phyloP scores from a whole-genome alignment of 2,888 invertebrate species.

The Cephus nigrinus region DNA sequence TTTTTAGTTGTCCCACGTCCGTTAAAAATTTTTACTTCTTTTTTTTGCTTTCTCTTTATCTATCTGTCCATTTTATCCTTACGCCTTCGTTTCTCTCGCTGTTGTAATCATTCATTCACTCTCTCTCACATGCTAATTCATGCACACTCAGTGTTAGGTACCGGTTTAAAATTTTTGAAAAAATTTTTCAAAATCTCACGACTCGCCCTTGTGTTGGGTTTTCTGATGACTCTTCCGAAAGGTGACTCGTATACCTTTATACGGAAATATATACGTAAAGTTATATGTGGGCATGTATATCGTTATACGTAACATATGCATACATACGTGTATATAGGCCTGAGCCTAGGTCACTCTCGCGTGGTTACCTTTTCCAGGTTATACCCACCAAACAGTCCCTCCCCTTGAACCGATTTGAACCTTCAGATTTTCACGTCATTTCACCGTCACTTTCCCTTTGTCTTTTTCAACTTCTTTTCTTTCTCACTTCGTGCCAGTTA shows the following conservation, averaged over 20 bases:
- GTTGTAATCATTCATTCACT: background rate
- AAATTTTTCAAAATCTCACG: background rate
- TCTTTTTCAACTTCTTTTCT: background rate
- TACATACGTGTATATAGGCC: background rate
- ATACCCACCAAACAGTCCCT: background rate
- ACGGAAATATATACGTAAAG: background rate
- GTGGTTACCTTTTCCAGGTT: background rate
- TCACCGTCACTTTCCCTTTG: background rate
- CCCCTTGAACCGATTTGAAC: background rate
- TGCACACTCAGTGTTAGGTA: background rate
- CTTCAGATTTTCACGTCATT: background rate
- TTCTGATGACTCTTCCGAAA: no score
- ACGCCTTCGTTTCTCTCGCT: background rate
- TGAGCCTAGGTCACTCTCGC: background rate
- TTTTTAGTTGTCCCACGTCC: slow-evolving; percentile 11
- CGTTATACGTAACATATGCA: background rate
- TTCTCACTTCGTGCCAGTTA: background rate
- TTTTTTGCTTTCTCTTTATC: slow-evolving; percentile 20
- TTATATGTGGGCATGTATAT: background rate
- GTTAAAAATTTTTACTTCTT: slow-evolving; percentile 22
- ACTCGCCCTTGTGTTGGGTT: no score
- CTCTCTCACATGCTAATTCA: background rate
- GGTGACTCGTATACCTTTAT: no score
- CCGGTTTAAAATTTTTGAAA: background rate
- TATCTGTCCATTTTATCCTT: slow-evolving; percentile 22